phyloP scores from a whole-genome alignment of 2,888 invertebrate species.

The Falcaria lacertinaria region DNA sequence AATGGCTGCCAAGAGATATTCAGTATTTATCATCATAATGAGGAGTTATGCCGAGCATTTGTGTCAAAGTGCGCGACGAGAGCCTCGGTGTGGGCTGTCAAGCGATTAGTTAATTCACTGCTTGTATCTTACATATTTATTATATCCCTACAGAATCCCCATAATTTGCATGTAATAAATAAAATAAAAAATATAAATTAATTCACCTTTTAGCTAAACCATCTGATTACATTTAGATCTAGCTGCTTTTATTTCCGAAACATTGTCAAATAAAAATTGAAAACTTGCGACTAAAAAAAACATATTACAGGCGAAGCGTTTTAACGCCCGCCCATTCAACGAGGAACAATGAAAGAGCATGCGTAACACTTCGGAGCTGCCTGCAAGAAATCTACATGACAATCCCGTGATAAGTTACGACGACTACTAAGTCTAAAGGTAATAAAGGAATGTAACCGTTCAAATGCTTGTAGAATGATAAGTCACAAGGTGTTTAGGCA shows the following conservation, averaged over 20 bases:
- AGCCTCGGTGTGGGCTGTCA: constrained; percentile 9
- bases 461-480: not conserved
- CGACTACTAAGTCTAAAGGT: not conserved
- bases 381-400: not conserved
- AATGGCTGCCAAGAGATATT: constrained; percentile 46
- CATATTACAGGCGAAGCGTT: too few relatives aligned
- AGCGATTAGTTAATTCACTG: constrained; percentile 6
- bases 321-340: not conserved
- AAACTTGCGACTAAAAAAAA: too few relatives aligned
- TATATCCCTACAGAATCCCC: too few relatives aligned
- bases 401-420: not conserved
- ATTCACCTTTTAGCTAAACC: too few relatives aligned
- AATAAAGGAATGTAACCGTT: not conserved
- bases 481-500: not conserved
- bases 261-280: too few relatives aligned
- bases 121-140: constrained; percentile 2
- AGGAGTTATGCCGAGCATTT: constrained; percentile 49
- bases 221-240: too few relatives aligned
- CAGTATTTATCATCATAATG: constrained; percentile 48
- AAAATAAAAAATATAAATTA: too few relatives aligned
- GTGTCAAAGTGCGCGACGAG: constrained; percentile 32
- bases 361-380: not conserved
- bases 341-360: not conserved
- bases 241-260: too few relatives aligned
- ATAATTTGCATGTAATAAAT: too few relatives aligned